Percentiles rank a stretch among this genome's conserved stretches.
Evolutionary conservation across 2,113 vertebrate genomes (phyloP).

Genomic region (Strix aluco): DNA sequence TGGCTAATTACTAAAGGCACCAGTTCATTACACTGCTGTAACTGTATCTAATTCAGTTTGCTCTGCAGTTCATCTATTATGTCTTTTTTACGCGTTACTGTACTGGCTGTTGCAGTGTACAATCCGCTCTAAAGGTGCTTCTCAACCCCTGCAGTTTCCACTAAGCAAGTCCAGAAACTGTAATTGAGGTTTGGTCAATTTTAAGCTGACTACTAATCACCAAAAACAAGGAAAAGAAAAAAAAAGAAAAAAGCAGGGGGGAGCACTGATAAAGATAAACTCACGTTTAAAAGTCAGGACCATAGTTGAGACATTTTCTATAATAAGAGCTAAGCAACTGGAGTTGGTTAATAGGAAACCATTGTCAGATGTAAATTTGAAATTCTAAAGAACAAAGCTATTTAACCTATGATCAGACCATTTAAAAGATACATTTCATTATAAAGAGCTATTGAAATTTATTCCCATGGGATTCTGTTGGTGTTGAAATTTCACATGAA

Average conservation of each 20-base stretch:
- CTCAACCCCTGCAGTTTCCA: neutral
- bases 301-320: neutral
- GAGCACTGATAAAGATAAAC: neutral
- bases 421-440: neutral
- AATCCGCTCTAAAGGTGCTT: neutral
- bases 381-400: slow-evolving; percentile 38
- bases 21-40: slow-evolving; percentile 59
- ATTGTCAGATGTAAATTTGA: neutral
- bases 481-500: neutral
- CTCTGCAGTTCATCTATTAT: slow-evolving; percentile 53
- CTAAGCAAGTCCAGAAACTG: neutral
- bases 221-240: neutral
- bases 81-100: slow-evolving; percentile 3
- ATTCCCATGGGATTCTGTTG: neutral
- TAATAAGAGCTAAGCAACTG: neutral
- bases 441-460: neutral
- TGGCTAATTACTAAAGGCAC: slow-evolving; percentile 64
- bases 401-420: neutral
- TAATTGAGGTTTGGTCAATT: neutral
- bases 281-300: neutral
- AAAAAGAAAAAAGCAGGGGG: neutral
- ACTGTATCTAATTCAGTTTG: slow-evolving; percentile 60
- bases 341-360: neutral
- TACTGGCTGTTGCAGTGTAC: neutral
- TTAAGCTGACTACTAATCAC: neutral